phyloP scores from a whole-genome alignment of 2,797 vertebrate species.

The Rhabdomys pumilio region DNA sequence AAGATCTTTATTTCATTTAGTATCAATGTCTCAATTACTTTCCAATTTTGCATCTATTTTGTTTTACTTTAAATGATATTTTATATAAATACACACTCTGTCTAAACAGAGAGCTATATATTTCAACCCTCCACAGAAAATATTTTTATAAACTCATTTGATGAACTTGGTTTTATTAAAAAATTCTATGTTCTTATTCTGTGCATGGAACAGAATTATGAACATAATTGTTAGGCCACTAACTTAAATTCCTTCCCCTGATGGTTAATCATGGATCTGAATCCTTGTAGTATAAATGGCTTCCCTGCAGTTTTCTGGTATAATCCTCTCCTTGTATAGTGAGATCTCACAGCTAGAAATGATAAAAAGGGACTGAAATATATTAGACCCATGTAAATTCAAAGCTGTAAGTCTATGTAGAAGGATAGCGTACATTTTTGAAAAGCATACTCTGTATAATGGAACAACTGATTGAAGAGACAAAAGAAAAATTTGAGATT shows the following conservation, averaged over 20 bases:
- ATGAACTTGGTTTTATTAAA: conserved; percentile 64
- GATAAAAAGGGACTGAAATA: conserved; percentile 53
- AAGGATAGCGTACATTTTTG: background rate
- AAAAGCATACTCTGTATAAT: conserved; percentile 11
- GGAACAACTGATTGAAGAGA: conserved; percentile 54
- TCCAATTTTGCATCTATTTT: conserved; percentile 58
- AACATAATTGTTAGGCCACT: conserved; percentile 70
- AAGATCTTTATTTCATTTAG: conserved; percentile 47
- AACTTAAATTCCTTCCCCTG: conserved; percentile 71
- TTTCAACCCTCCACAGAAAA: conserved; percentile 46
- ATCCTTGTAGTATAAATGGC: conserved; percentile 52
- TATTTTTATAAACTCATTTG: conserved; percentile 59
- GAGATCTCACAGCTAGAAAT: conserved; percentile 70
- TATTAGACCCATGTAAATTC: conserved; percentile 61
- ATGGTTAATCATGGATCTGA: conserved; percentile 72
- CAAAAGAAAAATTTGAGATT: conserved; percentile 11
- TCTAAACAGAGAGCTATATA: conserved; percentile 24
- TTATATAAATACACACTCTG: conserved; percentile 50
- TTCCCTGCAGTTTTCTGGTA: conserved; percentile 56
- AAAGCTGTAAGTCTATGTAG: conserved; percentile 44
- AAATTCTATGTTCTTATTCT: conserved; percentile 68
- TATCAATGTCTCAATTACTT: conserved; percentile 65
- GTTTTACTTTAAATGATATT: conserved; percentile 63
- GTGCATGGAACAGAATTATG: conserved; percentile 64
- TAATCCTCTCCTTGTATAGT: conserved; percentile 63